A percentile compares a stretch with the other conserved stretches of the same genome.
Evolutionary conservation across 2,888 invertebrate genomes (phyloP).

Genomic region (Epicampocera succincta): DNA sequence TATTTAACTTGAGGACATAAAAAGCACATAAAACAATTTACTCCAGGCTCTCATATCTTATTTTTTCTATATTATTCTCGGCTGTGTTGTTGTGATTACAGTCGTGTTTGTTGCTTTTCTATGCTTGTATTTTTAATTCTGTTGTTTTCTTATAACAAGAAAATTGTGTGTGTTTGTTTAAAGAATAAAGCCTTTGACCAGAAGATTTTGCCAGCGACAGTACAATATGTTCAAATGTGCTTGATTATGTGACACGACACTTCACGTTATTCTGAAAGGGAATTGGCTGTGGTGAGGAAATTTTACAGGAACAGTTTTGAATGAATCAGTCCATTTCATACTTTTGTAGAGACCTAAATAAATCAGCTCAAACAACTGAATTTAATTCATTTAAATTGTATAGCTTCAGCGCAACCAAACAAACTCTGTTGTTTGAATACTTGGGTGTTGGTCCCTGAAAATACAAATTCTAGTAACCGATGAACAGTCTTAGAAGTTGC

Average conservation of each 20-base stretch:
- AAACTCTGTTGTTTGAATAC: too few relatives aligned
- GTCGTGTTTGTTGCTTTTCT: neutral
- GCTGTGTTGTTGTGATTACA: neutral
- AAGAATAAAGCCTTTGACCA: slow-evolving; percentile 32
- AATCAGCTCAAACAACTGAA: too few relatives aligned
- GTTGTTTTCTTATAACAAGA: neutral
- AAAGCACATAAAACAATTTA: slow-evolving; percentile 39
- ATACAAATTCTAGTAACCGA: too few relatives aligned
- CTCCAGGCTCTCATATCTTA: slow-evolving; percentile 32
- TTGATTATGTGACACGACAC: neutral
- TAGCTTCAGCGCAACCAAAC: too few relatives aligned
- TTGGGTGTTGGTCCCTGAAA: too few relatives aligned
- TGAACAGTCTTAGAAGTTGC: too few relatives aligned
- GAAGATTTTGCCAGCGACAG: neutral
- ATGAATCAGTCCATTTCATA: too few relatives aligned
- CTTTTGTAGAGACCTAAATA: too few relatives aligned
- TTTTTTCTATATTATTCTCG: neutral
- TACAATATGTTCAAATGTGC: neutral
- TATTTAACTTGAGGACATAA: too few relatives aligned
- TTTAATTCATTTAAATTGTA: too few relatives aligned
- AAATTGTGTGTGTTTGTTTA: neutral
- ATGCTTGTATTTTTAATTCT: neutral
- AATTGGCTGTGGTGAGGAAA: neutral
- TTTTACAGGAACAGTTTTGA: too few relatives aligned
- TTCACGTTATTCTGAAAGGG: neutral